phyloP scores from a whole-genome alignment of 2,113 vertebrate genomes.

The Takifugu bimaculatus region DNA sequence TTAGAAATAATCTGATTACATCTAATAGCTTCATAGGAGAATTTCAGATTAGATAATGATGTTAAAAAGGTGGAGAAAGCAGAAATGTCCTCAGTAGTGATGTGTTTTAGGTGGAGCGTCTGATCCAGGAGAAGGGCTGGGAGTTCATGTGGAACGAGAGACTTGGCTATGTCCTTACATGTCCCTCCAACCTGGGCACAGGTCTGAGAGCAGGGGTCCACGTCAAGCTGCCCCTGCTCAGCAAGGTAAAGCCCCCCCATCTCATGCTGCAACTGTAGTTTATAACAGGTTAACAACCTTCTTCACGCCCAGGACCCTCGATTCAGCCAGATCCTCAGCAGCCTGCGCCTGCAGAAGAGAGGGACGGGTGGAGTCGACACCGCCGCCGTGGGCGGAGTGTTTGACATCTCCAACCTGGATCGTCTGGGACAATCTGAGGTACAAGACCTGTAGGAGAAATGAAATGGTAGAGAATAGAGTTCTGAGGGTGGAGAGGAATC shows the following conservation, averaged over 20 bases:
- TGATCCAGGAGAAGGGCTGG: slow-evolving; percentile 76
- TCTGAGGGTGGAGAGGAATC: neutral
- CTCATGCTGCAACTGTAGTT: neutral
- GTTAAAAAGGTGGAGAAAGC: too few species aligned
- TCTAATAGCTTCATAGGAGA: too few species aligned
- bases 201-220: slow-evolving; percentile 76
- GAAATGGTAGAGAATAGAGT: too few species aligned
- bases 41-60: too few species aligned
- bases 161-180: slow-evolving; percentile 75
- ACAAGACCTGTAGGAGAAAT: neutral
- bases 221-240: slow-evolving; percentile 70
- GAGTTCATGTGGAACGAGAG: slow-evolving; percentile 80
- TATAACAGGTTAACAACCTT: neutral
- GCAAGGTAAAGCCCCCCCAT: slow-evolving; percentile 67
- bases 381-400: slow-evolving; percentile 80
- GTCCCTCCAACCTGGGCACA: slow-evolving; percentile 77
- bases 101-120: slow-evolving; percentile 67
- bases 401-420: slow-evolving; percentile 97
- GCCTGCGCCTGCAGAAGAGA: slow-evolving; percentile 91
- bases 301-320: slow-evolving; percentile 79
- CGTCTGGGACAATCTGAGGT: slow-evolving; percentile 90
- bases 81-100: neutral
- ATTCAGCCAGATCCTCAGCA: slow-evolving; percentile 89
- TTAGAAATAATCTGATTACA: too few species aligned
- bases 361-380: slow-evolving; percentile 96